Conservation (phyloP, 2,797 vertebrate species). For the Xenentodon cancila region DNA sequence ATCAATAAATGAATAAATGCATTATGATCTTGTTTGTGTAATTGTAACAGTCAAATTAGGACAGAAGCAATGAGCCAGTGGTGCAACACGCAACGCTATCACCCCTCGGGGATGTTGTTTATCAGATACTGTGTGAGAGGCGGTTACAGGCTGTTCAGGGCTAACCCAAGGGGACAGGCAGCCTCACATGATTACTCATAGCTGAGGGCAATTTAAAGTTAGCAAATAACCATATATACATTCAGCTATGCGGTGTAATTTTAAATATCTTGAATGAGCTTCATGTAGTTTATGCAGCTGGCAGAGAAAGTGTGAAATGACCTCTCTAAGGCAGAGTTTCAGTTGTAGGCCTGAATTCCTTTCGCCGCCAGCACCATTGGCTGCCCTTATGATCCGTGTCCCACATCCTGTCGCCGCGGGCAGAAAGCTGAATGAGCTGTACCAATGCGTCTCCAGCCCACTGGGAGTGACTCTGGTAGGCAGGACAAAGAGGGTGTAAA, state of each 20-base stretch:
- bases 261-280: conserved; percentile 26
- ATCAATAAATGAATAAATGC: background rate
- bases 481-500: conserved; percentile 35
- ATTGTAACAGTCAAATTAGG: conserved; percentile 33
- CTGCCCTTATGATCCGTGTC: conserved; percentile 20
- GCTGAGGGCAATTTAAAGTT: conserved; percentile 11
- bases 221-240: conserved; percentile 1
- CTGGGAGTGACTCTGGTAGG: conserved; percentile 46
- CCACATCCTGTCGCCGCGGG: conserved; percentile 39
- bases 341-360: conserved; percentile 23
- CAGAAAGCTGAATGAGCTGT: conserved; percentile 45
- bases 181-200: background rate
- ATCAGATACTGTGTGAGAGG: conserved; percentile 1
- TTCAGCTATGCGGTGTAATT: conserved; percentile 16
- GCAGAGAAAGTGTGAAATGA: conserved; percentile 42
- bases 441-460: conserved; percentile 38
- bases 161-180: conserved; percentile 3
- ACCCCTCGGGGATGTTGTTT: conserved; percentile 11
- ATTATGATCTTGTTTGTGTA: conserved; percentile 16
- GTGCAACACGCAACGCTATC: conserved; percentile 33
- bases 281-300: conserved; percentile 19
- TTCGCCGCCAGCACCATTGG: conserved; percentile 23
- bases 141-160: background rate
- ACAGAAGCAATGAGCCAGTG: conserved; percentile 11
- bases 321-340: no score